Conservation (phyloP, 2,797 vertebrate genomes). For the Emys orbicularis region DNA sequence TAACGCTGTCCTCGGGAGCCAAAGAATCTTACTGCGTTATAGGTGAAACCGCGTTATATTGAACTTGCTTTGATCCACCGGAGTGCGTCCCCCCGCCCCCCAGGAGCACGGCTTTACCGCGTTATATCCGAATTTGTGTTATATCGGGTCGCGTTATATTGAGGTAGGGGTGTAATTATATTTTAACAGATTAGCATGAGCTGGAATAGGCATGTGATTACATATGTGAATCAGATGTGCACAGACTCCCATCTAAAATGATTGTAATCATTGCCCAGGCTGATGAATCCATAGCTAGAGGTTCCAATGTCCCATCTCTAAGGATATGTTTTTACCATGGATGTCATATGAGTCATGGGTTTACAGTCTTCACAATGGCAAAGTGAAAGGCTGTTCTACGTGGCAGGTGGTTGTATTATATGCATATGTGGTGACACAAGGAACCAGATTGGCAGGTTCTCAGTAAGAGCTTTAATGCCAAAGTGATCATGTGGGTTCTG, state of each 20-base stretch:
- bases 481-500: background rate
- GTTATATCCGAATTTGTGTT: too few species aligned
- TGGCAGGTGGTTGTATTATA: background rate
- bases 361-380: background rate
- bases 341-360: background rate
- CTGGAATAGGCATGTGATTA: background rate
- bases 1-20: too few species aligned
- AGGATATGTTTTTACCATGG: background rate
- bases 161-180: background rate
- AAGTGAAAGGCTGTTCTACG: background rate
- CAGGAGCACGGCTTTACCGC: too few species aligned
- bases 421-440: background rate
- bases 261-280: fast-evolving
- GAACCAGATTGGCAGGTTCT: background rate
- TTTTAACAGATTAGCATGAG: background rate
- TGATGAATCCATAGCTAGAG: fast-evolving
- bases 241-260: fast-evolving
- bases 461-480: background rate
- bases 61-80: too few species aligned
- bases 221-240: background rate
- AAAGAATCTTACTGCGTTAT: too few species aligned
- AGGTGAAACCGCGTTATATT: too few species aligned
- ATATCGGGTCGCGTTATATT: too few species aligned
- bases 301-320: too few species aligned
- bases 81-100: too few species aligned